Evolutionary conservation across 2,797 vertebrate species (phyloP).

Genomic region (Leucoraja ocellata): DNA sequence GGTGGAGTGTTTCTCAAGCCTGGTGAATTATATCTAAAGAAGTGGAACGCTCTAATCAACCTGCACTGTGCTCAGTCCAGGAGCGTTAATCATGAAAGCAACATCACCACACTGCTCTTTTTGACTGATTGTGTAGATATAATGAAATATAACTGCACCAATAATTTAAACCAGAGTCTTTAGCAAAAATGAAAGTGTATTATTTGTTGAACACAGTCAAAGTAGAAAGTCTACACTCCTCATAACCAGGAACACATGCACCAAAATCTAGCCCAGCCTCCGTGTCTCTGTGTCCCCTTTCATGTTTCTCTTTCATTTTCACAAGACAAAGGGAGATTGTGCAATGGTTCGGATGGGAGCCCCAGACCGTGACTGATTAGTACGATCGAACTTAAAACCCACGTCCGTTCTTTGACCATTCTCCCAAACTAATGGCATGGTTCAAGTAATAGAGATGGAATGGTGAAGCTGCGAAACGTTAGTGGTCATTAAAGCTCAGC

Average conservation of each 20-base stretch:
- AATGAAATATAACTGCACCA: neutral
- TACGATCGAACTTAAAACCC: neutral
- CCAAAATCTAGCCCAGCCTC: constrained; percentile 11
- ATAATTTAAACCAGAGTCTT: constrained; percentile 22
- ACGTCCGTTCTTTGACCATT: neutral
- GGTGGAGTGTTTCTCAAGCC: neutral
- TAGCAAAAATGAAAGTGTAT: constrained; percentile 5
- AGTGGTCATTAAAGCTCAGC: neutral
- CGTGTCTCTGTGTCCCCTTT: constrained; percentile 2
- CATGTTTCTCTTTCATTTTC: constrained; percentile 34
- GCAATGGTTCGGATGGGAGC: neutral
- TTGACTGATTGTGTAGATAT: constrained; percentile 3
- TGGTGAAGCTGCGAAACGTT: neutral
- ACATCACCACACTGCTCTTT: neutral
- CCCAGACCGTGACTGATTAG: constrained; percentile 5
- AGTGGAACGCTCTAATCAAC: neutral
- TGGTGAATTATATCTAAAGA: neutral
- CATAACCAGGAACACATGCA: constrained; percentile 18
- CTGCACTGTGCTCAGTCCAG: neutral
- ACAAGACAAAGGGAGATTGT: constrained; percentile 24
- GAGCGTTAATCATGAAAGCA: neutral
- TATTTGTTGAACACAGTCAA: constrained; percentile 16
- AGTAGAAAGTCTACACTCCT: constrained; percentile 3
- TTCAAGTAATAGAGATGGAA: neutral
- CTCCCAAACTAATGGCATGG: neutral